These are phyloP conservation scores for Taenaris catops DNA, from an alignment of 2,888 invertebrate species.

Conservation along the genomic window DNA sequence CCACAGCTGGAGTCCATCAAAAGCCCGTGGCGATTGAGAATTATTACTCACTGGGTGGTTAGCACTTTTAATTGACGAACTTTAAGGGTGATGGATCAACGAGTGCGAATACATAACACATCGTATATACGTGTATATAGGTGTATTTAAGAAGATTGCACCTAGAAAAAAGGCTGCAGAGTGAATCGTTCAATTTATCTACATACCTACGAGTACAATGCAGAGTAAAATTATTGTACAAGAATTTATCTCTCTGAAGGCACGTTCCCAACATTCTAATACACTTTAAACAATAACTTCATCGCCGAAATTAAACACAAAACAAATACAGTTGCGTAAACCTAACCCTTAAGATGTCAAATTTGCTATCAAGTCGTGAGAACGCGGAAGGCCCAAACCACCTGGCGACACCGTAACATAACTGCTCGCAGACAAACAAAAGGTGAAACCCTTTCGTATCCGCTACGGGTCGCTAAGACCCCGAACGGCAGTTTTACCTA, in stretches of 20 bases:
- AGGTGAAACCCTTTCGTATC: conserved; percentile 60
- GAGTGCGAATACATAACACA: too few relatives aligned
- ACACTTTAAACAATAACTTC: too few relatives aligned
- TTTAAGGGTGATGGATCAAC: conserved; percentile 1
- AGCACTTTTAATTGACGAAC: conserved; percentile 19
- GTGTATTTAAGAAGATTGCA: too few relatives aligned
- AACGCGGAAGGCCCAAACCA: conserved; percentile 57
- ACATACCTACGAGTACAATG: too few relatives aligned
- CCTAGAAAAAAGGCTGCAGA: too few relatives aligned
- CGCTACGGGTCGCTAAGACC: conserved; percentile 49
- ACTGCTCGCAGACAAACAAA: conserved; percentile 56
- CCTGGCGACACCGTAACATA: conserved; percentile 65
- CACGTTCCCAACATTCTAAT: too few relatives aligned
- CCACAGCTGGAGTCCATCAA: conserved; percentile 46
- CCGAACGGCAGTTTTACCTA: conserved; percentile 42
- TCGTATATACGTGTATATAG: too few relatives aligned
- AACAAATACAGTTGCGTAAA: conserved; percentile 48
- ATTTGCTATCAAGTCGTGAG: conserved; percentile 57
- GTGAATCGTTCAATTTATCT: too few relatives aligned
- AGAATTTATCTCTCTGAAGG: too few relatives aligned
- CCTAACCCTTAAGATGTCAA: conserved; percentile 44
- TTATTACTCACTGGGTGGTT: conserved; percentile 54
- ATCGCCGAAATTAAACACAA: too few relatives aligned
- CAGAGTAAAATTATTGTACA: too few relatives aligned
- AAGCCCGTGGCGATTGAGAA: conserved; percentile 46